Evolutionary conservation across 1,140 invertebrate genomes (phyloP).

Genomic region (Pseudomyrmex sp.): DNA sequence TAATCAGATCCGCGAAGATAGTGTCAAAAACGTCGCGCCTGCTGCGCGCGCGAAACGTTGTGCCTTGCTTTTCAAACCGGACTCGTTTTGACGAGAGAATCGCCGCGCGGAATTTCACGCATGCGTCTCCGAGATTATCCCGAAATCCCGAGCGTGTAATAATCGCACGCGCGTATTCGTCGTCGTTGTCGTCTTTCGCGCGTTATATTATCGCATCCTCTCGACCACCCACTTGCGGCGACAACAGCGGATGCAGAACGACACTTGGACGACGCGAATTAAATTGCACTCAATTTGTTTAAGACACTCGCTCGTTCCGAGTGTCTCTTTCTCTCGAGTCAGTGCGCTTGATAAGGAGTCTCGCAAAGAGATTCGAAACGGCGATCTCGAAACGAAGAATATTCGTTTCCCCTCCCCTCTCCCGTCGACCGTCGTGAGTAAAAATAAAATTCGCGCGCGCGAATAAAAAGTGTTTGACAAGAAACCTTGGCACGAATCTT

Average conservation of each 20-base stretch:
- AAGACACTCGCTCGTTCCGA: constrained; percentile 14
- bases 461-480: not conserved
- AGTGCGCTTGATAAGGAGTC: not conserved
- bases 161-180: not conserved
- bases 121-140: not conserved
- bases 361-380: too few species aligned
- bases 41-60: not conserved
- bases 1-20: constrained; percentile 13
- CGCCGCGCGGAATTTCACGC: not conserved
- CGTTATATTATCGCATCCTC: constrained; percentile 27
- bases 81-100: not conserved
- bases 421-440: too few species aligned
- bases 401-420: too few species aligned
- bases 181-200: not conserved
- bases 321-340: not conserved
- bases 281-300: constrained; percentile 38
- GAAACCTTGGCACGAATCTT: not conserved
- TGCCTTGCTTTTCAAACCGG: not conserved
- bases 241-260: constrained; percentile 33
- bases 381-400: too few species aligned
- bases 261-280: constrained; percentile 29
- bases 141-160: not conserved
- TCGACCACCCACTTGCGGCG: constrained; percentile 36
- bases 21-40: not conserved
- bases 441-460: not conserved